Base-by-base conservation (phyloP, 2,113 vertebrate species). In the Bufo gargarizans region DNA sequence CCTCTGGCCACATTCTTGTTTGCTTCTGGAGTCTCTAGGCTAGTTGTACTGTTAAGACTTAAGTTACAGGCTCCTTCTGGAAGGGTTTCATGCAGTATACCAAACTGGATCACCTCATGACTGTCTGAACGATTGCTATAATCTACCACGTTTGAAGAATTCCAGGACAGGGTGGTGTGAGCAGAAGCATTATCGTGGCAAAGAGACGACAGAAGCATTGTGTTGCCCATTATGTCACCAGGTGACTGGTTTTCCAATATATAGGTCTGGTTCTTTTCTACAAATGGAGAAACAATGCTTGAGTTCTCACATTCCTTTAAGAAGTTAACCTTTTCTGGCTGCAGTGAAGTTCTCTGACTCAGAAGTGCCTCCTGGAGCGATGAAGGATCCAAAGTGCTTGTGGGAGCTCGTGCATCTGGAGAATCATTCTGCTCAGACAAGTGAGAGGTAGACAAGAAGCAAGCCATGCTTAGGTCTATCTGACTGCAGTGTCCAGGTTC, bases 71-170 rank as follows among this genome's bases (percentile, higher is more conserved):
- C 33, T 87, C 91, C 91, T 77, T 93, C 93, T 90, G 92, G 93
- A 91, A 95, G 13, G 3, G 91, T 92, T 88, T 96, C 94, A 50
- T 91, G 81, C 76, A 90, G 76, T 91, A 95, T 92, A 2, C 91
- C 89, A 82, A 77, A 11, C 13, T 63, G 45, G 47, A 0, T 0
- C 90, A 47, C 47, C n/a, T 90, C 88, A 77, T 0, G 0, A 88
- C 5, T 19, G 0, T 89, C 0, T 80, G 43, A 87, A 89, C 16
- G 90, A 81, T 86, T 67, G 69, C 65, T 80, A 84, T 85, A 81
- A 11, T 59, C 77, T 71, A 90, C 6, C 7, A 91, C 4, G 0
- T 49, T 17, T 86, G 90, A 88, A 61, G 67, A 43, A 86, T 89
- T 76, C 83, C 83, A 61, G 9, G 56, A 16, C 0, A 20, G 13